Conservation (phyloP, 2,113 vertebrate genomes). For the Fukomys damarensis region DNA sequence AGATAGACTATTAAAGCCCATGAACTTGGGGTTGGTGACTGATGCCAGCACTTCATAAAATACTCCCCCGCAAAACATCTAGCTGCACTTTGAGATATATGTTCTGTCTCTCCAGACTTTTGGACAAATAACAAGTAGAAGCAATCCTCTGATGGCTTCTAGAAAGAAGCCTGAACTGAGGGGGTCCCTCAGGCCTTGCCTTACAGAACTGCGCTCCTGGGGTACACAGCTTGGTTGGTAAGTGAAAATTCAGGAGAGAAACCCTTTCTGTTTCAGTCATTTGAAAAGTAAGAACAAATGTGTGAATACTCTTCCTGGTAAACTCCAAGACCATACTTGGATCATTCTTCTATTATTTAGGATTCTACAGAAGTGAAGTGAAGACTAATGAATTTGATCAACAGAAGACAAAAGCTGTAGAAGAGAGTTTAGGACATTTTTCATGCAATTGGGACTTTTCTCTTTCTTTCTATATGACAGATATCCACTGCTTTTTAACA, state of each 20-base stretch:
- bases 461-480: background rate
- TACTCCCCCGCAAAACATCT: background rate
- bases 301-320: background rate
- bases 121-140: background rate
- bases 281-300: slow-evolving; percentile 23
- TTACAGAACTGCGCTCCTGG: background rate
- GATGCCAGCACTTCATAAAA: background rate
- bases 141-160: background rate
- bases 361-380: background rate
- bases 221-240: background rate
- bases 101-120: background rate
- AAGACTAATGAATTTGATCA: background rate
- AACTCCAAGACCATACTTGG: background rate
- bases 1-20: background rate
- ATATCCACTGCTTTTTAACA: background rate
- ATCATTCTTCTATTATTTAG: slow-evolving; percentile 13
- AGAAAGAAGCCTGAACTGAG: background rate
- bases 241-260: slow-evolving; percentile 37
- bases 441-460: background rate
- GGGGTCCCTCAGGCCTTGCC: background rate
- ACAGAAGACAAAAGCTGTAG: background rate
- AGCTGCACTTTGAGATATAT: background rate
- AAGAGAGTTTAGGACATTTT: slow-evolving; percentile 7
- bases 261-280: background rate
- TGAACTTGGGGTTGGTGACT: background rate